phyloP scores from a whole-genome alignment of 1,140 invertebrate genomes.

The Zaprionus ghesquierei region DNA sequence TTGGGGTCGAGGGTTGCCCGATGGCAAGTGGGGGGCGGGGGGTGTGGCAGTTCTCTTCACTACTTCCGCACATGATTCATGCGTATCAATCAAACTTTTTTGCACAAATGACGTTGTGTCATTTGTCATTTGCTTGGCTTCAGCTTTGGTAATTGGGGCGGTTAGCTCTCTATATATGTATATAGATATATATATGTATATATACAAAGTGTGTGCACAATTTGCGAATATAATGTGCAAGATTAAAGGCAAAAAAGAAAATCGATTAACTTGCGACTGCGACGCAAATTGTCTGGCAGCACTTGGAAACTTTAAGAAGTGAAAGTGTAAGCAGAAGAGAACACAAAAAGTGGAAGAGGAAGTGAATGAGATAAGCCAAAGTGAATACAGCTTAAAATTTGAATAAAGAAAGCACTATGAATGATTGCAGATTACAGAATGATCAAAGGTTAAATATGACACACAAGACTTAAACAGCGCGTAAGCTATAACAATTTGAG shows the following conservation, averaged over 20 bases:
- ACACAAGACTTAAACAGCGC: not conserved
- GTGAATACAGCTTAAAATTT: not conserved
- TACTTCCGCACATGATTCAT: constrained; percentile 67
- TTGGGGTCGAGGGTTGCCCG: not conserved
- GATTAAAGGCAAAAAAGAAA: constrained; percentile 56
- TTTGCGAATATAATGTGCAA: constrained; percentile 4
- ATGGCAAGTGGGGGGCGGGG: not conserved
- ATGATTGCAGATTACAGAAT: not conserved
- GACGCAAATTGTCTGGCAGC: constrained; percentile 19
- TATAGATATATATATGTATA: not conserved
- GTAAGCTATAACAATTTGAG: not conserved
- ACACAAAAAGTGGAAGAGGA: too few species aligned
- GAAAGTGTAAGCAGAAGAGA: not conserved
- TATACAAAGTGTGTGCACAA: not conserved
- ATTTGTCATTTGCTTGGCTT: constrained; percentile 49
- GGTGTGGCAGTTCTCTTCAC: constrained; percentile 4
- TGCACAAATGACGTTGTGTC: constrained; percentile 21
- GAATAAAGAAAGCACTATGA: not conserved
- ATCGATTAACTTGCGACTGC: constrained; percentile 48
- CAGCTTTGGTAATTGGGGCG: constrained; percentile 47
- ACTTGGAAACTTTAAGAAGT: constrained; percentile 1
- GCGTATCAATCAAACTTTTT: constrained; percentile 70
- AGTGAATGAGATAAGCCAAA: not conserved
- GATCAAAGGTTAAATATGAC: not conserved
- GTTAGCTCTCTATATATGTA: constrained; percentile 21